Conservation (phyloP, 2,113 vertebrate genomes). For the Crotalus horridus region DNA sequence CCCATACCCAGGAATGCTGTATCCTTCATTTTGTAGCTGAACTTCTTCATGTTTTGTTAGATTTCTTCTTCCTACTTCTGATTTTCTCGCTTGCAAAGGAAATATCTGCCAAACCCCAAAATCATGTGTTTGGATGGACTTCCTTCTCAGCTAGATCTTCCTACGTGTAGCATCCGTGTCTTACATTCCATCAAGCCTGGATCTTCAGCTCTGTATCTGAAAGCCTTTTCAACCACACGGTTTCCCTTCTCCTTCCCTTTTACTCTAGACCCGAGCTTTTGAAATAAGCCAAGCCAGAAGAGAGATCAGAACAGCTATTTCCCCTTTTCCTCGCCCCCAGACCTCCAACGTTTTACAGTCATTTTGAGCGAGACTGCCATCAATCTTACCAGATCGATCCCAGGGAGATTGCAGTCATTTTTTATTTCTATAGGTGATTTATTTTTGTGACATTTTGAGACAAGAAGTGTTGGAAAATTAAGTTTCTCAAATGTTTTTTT, state of each 20-base stretch:
- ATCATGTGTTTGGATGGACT: neutral
- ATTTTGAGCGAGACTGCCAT: neutral
- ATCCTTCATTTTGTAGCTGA: neutral
- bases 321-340: neutral
- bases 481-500: neutral
- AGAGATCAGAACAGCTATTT: neutral
- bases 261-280: neutral
- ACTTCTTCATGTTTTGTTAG: neutral
- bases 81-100: neutral
- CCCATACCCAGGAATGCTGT: neutral
- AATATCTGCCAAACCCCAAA: neutral
- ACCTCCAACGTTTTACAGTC: neutral
- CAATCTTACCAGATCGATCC: neutral
- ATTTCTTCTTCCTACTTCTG: neutral
- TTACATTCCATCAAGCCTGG: neutral
- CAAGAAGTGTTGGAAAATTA: neutral
- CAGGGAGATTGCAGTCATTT: neutral
- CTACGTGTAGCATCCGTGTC: neutral
- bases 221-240: neutral
- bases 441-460: neutral
- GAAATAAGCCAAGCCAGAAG: neutral
- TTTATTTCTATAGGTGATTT: neutral
- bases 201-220: neutral
- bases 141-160: neutral
- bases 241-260: neutral